Evolutionary conservation across 2,888 invertebrate species (phyloP), one percentile per base, ranked within the genome.

Genomic region (Morpho achilles): DNA sequence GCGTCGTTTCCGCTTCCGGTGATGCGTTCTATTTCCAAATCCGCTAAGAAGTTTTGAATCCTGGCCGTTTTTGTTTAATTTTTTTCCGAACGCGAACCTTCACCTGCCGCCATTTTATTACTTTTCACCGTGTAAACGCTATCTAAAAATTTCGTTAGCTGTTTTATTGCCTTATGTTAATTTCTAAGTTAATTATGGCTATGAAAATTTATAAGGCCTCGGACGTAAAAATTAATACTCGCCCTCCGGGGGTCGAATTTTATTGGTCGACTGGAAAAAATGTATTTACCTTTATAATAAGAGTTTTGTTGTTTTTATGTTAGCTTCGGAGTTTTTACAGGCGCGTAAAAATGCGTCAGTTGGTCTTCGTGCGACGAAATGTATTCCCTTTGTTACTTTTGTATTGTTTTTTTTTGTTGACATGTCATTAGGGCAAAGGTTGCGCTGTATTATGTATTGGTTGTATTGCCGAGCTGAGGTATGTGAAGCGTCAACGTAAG

Each of bases 151-250:
- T 88, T 86, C 83, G 87, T 90, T 87, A 82, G 79, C 73, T 76
- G 80, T 80, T 90, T 89, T 89, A 89, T 88, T 77, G 79, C 81
- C 76, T 82, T 88, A 89, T 89, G 90, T 87, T 89, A 90, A 90
- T 90, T 89, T 84, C 84, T 84, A 84, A 87, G 79, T 80, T 90
- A 90, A 90, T 90, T 87, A 89, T 85, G 82, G 79, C 87, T 82
- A 88, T 85, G 89, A 87, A 88, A 87, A 87, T 89, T 76, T 87
- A 89, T 88, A 85, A 87, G 84, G 76, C 74, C 67, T 59, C 68
- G 75, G 32, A 74, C 74, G 79, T 76, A 80, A 80, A 77, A 86
- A 88, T 88, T 89, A 88, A 88, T 88, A 85, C 76, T 65, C 73
- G 73, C 71, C 72, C 69, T 77, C 73, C 75, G 79, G 84, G 87